Percentiles rank a stretch among this genome's conserved stretches.
These are phyloP conservation scores for Scyliorhinus canicula DNA, from an alignment of 2,797 vertebrate species.

Conservation along the genomic window DNA sequence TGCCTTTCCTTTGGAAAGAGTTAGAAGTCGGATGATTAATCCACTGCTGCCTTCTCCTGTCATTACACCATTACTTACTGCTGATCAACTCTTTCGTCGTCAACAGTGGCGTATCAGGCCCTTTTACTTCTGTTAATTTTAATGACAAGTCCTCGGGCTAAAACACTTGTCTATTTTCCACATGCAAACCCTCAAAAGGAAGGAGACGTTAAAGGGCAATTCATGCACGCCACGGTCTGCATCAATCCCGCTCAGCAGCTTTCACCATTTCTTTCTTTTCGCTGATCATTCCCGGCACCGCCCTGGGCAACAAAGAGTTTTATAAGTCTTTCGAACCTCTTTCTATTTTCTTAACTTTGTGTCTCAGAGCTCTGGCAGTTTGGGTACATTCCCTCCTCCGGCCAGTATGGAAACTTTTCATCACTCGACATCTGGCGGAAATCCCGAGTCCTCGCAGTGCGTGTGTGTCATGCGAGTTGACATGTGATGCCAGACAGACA, in stretches of 20 bases:
- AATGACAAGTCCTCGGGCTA: not conserved
- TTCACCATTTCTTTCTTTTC: not conserved
- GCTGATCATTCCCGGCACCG: not conserved
- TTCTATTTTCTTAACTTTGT: not conserved
- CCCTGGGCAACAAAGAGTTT: not conserved
- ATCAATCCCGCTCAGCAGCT: not conserved
- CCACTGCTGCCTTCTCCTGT: not conserved
- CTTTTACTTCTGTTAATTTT: not conserved
- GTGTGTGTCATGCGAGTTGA: not conserved
- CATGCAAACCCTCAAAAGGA: not conserved
- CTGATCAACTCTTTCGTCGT: not conserved
- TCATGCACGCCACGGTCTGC: not conserved
- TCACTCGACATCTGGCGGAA: conserved; percentile 20
- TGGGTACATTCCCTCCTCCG: not conserved
- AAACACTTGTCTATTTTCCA: not conserved
- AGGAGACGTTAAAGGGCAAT: not conserved
- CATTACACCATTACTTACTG: not conserved
- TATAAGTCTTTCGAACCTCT: not conserved
- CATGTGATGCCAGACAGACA: not conserved
- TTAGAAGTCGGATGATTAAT: not conserved
- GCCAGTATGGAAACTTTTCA: not conserved
- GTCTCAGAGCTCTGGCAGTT: not conserved
- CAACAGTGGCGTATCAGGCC: not conserved
- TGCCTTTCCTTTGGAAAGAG: not conserved
- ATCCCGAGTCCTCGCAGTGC: not conserved